Conservation (phyloP, 2,888 invertebrate genomes). For the Strigamia crassipes region DNA sequence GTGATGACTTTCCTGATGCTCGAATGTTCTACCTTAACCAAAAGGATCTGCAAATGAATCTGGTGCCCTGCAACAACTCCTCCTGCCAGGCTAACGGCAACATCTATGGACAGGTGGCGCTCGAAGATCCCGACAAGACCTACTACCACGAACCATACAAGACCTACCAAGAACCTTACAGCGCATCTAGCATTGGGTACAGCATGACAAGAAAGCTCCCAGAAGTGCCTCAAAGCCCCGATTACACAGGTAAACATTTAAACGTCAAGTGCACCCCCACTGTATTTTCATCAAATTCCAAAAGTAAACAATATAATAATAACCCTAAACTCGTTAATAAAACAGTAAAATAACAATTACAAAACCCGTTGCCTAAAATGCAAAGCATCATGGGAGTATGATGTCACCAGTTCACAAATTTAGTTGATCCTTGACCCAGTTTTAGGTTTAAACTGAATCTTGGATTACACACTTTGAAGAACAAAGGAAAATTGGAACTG, state of each 20-base stretch:
- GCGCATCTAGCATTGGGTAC: conserved; percentile 53
- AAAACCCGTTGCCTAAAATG: no score
- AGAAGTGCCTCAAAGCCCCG: conserved; percentile 61
- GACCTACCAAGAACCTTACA: conserved; percentile 54
- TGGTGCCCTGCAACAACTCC: conserved; percentile 50
- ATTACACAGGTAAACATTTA: conserved; percentile 67
- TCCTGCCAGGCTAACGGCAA: conserved; percentile 57
- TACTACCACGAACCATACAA: conserved; percentile 59
- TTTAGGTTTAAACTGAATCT: no score
- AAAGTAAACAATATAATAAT: no score
- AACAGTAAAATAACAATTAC: no score
- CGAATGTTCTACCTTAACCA: conserved; percentile 51
- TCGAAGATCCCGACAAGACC: conserved; percentile 57
- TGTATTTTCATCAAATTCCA: no score
- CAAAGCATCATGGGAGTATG: no score
- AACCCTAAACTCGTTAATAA: no score
- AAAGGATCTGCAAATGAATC: conserved; percentile 51
- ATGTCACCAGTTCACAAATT: no score
- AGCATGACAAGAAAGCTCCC: conserved; percentile 56
- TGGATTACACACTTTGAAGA: no score
- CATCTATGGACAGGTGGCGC: conserved; percentile 59
- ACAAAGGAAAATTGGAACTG: no score
- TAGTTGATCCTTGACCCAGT: no score
- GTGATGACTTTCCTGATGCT: conserved; percentile 45
- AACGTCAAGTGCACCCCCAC: no score